Conservation (phyloP, 1,140 invertebrate species). For the Gonatopus flavifemur region DNA sequence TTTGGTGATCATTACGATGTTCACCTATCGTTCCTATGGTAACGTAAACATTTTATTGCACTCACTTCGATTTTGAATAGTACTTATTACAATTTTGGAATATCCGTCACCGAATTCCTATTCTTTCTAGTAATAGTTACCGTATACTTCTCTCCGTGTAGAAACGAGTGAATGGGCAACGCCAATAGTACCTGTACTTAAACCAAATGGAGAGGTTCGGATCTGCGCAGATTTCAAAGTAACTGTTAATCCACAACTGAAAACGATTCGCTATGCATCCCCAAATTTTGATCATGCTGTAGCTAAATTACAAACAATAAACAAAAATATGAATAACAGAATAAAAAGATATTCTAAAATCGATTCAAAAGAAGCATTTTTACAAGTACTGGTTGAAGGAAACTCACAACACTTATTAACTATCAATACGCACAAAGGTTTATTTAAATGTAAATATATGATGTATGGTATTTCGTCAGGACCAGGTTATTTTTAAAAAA, state of each 20-base stretch:
- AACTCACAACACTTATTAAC: neutral
- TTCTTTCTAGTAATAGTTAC: too few relatives aligned
- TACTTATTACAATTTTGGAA: too few relatives aligned
- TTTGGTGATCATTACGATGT: too few relatives aligned
- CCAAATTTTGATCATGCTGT: conserved; percentile 11
- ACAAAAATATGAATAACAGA: neutral
- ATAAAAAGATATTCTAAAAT: neutral
- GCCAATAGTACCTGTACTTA: conserved; percentile 25
- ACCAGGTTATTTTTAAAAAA: conserved; percentile 4
- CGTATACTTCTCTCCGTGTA: too few relatives aligned
- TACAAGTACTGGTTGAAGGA: neutral
- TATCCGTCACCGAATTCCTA: too few relatives aligned
- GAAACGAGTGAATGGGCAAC: too few relatives aligned
- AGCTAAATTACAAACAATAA: neutral
- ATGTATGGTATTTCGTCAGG: neutral
- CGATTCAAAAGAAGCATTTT: neutral
- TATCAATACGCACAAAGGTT: neutral
- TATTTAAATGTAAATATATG: neutral
- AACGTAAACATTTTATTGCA: too few relatives aligned
- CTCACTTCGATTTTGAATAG: too few relatives aligned
- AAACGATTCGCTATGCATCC: neutral
- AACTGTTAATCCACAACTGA: conserved; percentile 6
- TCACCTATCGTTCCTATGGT: too few relatives aligned
- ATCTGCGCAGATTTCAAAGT: conserved; percentile 22
- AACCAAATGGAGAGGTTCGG: conserved; percentile 17